Percentiles rank a stretch among this genome's conserved stretches.
Evolutionary conservation across 1,140 invertebrate species (phyloP).

Genomic region (Sycophaga agraensis): DNA sequence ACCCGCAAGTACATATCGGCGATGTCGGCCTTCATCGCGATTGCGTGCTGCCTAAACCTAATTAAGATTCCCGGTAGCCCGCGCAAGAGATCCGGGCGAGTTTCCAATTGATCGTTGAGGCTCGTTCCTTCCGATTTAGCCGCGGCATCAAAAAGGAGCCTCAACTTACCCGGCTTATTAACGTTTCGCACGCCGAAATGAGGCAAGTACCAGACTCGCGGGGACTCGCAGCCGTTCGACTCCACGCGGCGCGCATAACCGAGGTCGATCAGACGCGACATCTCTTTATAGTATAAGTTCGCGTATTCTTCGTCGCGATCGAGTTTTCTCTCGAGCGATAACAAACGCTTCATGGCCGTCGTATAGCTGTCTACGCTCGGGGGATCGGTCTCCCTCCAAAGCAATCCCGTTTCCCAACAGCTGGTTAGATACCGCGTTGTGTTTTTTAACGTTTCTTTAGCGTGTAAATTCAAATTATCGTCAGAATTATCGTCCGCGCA

Average conservation of each 20-base stretch:
- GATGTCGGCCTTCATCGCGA: constrained; percentile 34
- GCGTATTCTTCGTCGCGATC: not conserved
- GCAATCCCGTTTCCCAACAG: too few species aligned
- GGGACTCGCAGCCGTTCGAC: not conserved
- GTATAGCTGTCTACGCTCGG: too few species aligned
- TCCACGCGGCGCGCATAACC: not conserved
- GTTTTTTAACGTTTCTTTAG: too few species aligned
- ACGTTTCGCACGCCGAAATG: not conserved
- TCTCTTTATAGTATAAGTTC: not conserved
- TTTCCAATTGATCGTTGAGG: not conserved
- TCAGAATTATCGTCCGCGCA: too few species aligned
- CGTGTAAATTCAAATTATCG: too few species aligned
- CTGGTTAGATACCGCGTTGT: too few species aligned
- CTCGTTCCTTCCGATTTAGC: not conserved
- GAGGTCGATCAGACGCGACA: too few species aligned
- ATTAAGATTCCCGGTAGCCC: not conserved
- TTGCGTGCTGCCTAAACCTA: not conserved
- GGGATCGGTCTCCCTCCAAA: too few species aligned
- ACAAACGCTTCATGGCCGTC: too few species aligned
- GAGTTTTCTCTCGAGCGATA: too few species aligned
- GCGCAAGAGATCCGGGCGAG: not conserved
- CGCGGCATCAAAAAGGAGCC: not conserved
- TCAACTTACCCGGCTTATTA: not conserved
- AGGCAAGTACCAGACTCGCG: not conserved
- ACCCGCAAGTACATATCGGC: constrained; percentile 46